These are phyloP conservation scores for Oncorhynchus nerka DNA, from an alignment of 2,113 vertebrate species.

Conservation along the genomic window DNA sequence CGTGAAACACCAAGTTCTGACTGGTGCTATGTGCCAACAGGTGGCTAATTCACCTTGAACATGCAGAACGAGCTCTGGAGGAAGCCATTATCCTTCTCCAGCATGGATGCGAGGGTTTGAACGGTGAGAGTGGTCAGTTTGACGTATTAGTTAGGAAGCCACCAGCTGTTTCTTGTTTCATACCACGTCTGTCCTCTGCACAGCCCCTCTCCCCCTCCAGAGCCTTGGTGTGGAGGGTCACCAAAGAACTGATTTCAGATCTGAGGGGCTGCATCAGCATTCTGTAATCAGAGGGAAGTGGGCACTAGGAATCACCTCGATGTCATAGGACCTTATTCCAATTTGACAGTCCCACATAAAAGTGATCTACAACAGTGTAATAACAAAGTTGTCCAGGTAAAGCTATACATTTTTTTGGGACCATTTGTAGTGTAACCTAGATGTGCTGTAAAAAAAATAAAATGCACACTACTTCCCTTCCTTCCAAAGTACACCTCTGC, in stretches of 20 bases:
- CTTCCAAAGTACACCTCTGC: not conserved
- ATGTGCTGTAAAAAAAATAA: too few relatives aligned
- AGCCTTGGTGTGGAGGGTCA: constrained; percentile 7
- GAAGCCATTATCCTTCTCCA: constrained; percentile 32
- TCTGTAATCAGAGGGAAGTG: not conserved
- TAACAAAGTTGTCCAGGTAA: too few relatives aligned
- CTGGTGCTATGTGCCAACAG: not conserved
- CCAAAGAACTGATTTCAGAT: constrained; percentile 35
- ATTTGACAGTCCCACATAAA: too few relatives aligned
- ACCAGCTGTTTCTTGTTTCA: not conserved
- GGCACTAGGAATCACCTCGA: not conserved
- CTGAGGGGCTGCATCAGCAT: constrained; percentile 40
- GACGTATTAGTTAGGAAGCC: not conserved
- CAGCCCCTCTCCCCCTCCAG: constrained; percentile 1
- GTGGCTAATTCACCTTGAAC: constrained; percentile 6
- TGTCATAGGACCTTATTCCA: too few relatives aligned
- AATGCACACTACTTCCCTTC: not conserved
- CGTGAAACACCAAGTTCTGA: not conserved
- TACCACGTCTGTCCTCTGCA: constrained; percentile 10
- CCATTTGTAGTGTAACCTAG: too few relatives aligned
- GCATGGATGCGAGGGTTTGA: not conserved
- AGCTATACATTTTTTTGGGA: too few relatives aligned
- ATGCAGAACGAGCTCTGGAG: constrained; percentile 12
- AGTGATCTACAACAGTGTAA: too few relatives aligned
- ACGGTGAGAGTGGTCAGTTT: not conserved